Evolutionary conservation across 2,797 vertebrate species (phyloP), one percentile per base, ranked within the genome.

Genomic region (Acanthurus leucopareius): DNA sequence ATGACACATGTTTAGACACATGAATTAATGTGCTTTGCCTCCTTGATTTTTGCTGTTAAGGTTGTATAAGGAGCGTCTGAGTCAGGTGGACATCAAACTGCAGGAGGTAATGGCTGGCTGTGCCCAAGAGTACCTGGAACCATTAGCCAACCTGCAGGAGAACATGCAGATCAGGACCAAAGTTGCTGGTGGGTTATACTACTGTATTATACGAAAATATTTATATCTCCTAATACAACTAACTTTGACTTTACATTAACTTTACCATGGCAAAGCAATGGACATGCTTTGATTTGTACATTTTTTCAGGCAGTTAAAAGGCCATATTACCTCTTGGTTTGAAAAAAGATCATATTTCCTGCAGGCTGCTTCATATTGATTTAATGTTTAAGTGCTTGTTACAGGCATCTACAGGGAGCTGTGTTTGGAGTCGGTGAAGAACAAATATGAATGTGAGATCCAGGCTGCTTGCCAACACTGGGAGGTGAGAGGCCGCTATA

Each of bases 121-220:
- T 89, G 98, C 98, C 77, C 94, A 97, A 22, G 98, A 99, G 75
- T 99, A 99, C 89, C 94, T 99, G 87, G 98, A 99, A 89, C 98
- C 98, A 44, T 91, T 99, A 88, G 98, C 98, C 51, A 96, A 97
- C 72, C 95, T 99, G 64, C 97, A 99, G 93, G 98, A 99, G 92
- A 99, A 99, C 92, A 99, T 99, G 98, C 98, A 99, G 93, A 98
- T 99, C 85, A 96, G 98, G 93, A 99, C 97, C 83, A 99, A 99
- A 94, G 98, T 99, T 80, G 98, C 98, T 95, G 98, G 98, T 99
- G 32, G 32, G 32, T 35, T 35, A n/a, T n/a, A n/a, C n/a, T 35
- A 35, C 32, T 35, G 32, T 35, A 35, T 35, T 35, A 1, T 35
- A 35, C 3, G 32, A 35, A 35, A 35, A 25, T 25, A 25, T 25